Percentiles rank a stretch among this genome's conserved stretches.
phyloP scores from a whole-genome alignment of 1,140 invertebrate genomes.

The Apis dorsata region DNA sequence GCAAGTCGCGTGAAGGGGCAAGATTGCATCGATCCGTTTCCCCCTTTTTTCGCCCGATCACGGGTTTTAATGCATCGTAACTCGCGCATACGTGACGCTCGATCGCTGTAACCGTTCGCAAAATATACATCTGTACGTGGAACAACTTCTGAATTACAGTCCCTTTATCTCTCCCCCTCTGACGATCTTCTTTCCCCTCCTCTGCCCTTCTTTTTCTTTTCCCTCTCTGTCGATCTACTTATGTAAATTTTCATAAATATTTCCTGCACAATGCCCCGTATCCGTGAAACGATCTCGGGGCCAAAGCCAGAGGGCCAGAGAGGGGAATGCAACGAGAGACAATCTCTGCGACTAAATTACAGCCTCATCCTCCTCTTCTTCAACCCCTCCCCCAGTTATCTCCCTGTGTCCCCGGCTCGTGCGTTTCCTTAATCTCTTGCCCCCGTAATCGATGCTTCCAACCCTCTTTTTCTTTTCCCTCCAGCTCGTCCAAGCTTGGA shows the following conservation, averaged over 20 bases:
- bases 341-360: slow-evolving; percentile 34
- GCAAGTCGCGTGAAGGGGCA: neutral
- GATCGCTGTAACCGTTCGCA: neutral
- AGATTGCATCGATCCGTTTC: neutral
- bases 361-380: neutral
- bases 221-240: neutral
- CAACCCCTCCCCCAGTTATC: too few relatives aligned
- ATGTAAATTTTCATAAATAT: slow-evolving; percentile 40
- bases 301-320: slow-evolving; percentile 13
- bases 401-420: neutral
- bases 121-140: neutral
- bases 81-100: neutral
- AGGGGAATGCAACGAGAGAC: slow-evolving; percentile 26
- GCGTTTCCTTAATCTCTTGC: slow-evolving; percentile 15
- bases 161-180: neutral
- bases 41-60: neutral
- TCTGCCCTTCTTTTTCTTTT: neutral
- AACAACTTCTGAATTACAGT: slow-evolving; percentile 12
- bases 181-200: too few relatives aligned
- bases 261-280: neutral
- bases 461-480: too few relatives aligned
- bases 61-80: neutral
- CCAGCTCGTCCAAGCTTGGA: too few relatives aligned
- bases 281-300: neutral
- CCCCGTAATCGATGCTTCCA: neutral